Base-by-base conservation (phyloP, 1,140 invertebrate species). In the Bombyx mori region DNA sequence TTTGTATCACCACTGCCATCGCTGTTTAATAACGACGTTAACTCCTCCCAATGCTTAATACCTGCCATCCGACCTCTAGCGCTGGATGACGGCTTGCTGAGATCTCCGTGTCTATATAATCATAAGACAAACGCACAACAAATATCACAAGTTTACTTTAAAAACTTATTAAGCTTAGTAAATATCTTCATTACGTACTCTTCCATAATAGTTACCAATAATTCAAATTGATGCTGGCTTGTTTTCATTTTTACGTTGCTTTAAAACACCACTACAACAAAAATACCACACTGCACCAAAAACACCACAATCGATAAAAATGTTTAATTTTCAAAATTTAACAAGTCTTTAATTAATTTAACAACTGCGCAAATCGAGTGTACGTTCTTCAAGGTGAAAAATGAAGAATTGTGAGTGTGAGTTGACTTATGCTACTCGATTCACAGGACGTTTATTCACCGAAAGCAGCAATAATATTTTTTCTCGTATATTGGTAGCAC, bases 61-160 rank as follows among this genome's bases (percentile, higher is more conserved):
- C 7, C 43, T 22, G 3, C 1, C 12, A 66, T 50, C 42, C 53
- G 58, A 42, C 58, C 55, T 8, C 48, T 56, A 8, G 56, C 42
- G 52, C 42, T 53, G 8, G 43, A 6, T 12, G 49, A 9, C 8
- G 56, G 58, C 58, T 58, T 66, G 26, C 52, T 66, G 6, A 66
- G 42, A 47, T 62, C 64, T 22, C 64, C 60, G 12, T 60, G 52
- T 53, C 60, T n/a, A n/a, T n/a, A n/a, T 62, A 55, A n/a, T 35
- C 10, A 52, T 55, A 47, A 59, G 49, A 12, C 47, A 57, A n/a
- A 44, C 42, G 47, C n/a, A 47, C 3, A 42, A 44, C 10, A 22
- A 26, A 54, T 5, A 7, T 43, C n/a, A 54, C 44, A 43, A 12
- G 9, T 54, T 18, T 12, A 54, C 52, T n/a, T n/a, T n/a, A 35